These are phyloP conservation scores for Oreochromis niloticus DNA, from an alignment of 2,113 vertebrate species.

Conservation along the genomic window DNA sequence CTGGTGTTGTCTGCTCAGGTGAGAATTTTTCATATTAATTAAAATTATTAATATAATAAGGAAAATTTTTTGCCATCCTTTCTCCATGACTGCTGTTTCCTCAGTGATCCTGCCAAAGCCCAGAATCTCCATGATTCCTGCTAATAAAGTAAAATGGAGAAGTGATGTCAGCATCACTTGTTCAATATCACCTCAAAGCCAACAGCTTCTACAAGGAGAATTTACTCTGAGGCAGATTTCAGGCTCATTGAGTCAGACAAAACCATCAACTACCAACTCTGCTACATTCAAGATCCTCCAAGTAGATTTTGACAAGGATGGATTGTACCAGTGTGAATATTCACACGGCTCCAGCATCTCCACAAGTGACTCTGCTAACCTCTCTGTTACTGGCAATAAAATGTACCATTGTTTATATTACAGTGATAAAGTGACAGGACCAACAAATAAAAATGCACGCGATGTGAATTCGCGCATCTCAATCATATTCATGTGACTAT, in stretches of 20 bases:
- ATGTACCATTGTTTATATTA: not conserved
- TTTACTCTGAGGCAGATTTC: not conserved
- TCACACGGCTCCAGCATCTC: not conserved
- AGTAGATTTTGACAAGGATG: not conserved
- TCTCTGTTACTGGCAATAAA: not conserved
- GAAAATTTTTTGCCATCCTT: rapidly evolving
- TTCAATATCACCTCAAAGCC: not conserved
- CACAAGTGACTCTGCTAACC: not conserved
- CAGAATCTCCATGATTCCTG: not conserved
- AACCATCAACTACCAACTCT: not conserved
- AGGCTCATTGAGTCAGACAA: not conserved
- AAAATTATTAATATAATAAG: not conserved
- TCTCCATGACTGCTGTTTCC: not conserved
- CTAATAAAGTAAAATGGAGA: rapidly evolving
- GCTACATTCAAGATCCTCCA: not conserved
- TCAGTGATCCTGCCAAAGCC: not conserved
- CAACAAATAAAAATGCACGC: too few relatives aligned
- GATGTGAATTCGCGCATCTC: too few relatives aligned
- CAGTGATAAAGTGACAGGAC: not conserved
- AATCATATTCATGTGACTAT: too few relatives aligned
- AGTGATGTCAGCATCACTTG: not conserved
- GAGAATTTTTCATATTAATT: too few relatives aligned
- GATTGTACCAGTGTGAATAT: not conserved
- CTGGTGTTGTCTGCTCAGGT: too few relatives aligned
- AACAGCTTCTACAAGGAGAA: not conserved